phyloP scores from a whole-genome alignment of 2,113 vertebrate genomes.

The Tachysurus vachellii region DNA sequence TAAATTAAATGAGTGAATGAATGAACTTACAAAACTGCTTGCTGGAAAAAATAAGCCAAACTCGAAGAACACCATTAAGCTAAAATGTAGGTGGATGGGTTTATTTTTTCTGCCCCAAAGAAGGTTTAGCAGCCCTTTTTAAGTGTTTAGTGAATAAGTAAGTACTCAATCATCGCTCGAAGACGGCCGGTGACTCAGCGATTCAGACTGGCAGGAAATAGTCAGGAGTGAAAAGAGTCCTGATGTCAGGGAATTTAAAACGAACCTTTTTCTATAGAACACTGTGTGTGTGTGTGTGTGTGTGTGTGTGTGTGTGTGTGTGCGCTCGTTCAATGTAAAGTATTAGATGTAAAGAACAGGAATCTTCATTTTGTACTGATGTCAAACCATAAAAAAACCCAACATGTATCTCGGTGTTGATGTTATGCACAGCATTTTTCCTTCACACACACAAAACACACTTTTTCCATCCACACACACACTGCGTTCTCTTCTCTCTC shows the following conservation, averaged over 20 bases:
- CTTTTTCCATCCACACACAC: conserved; percentile 9
- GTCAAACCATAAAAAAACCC: background rate
- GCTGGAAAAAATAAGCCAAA: background rate
- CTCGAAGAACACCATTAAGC: background rate
- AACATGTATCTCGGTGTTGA: background rate
- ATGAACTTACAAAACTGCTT: background rate
- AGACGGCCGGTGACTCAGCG: background rate
- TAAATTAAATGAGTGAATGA: no score
- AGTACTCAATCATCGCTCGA: background rate
- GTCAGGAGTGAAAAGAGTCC: background rate
- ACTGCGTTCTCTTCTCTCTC: background rate
- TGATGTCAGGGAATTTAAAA: background rate
- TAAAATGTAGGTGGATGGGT: background rate
- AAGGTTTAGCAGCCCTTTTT: background rate
- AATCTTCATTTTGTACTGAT: background rate
- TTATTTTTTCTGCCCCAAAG: background rate
- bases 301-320: no score
- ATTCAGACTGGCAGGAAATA: background rate
- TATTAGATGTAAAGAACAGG: background rate
- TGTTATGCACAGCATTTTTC: background rate
- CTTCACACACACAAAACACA: background rate
- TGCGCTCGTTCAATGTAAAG: no score
- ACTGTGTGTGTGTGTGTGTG: no score
- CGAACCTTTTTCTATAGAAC: background rate
- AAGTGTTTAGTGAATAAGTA: conserved; percentile 6